Conservation (phyloP, 1,140 invertebrate genomes). For the Drosophila miranda region DNA sequence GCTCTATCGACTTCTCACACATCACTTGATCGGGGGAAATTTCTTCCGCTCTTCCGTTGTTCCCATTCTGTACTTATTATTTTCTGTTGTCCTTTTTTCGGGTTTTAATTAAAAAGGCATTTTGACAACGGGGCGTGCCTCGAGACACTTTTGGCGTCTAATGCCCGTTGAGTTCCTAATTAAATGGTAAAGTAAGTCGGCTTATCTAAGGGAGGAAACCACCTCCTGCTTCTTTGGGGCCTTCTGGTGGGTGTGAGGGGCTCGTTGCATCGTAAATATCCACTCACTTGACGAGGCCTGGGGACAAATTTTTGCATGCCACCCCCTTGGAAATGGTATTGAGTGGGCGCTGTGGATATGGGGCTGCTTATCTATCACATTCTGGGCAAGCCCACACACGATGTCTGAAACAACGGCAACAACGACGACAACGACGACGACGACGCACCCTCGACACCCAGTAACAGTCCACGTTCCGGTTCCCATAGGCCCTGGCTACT, state of each 20-base stretch:
- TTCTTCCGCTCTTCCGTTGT: neutral
- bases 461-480: slow-evolving; percentile 8
- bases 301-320: slow-evolving; percentile 72
- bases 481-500: slow-evolving; percentile 33
- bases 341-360: neutral
- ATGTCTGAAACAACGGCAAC: neutral
- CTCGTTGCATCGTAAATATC: slow-evolving; percentile 35
- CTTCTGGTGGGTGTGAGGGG: neutral
- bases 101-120: slow-evolving; percentile 74
- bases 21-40: slow-evolving; percentile 63
- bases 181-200: slow-evolving; percentile 59
- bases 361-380: slow-evolving; percentile 57
- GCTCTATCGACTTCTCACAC: slow-evolving; percentile 78
- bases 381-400: slow-evolving; percentile 65
- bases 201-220: slow-evolving; percentile 50
- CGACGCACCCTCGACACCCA: slow-evolving; percentile 45
- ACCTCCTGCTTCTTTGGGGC: neutral
- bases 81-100: slow-evolving; percentile 24
- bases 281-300: slow-evolving; percentile 48
- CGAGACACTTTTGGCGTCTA: slow-evolving; percentile 56
- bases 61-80: neutral
- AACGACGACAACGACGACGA: slow-evolving; percentile 21
- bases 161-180: slow-evolving; percentile 72
- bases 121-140: slow-evolving; percentile 69
- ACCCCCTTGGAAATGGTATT: slow-evolving; percentile 19